phyloP scores from a whole-genome alignment of 2,888 invertebrate species.

The Luperina testacea region DNA sequence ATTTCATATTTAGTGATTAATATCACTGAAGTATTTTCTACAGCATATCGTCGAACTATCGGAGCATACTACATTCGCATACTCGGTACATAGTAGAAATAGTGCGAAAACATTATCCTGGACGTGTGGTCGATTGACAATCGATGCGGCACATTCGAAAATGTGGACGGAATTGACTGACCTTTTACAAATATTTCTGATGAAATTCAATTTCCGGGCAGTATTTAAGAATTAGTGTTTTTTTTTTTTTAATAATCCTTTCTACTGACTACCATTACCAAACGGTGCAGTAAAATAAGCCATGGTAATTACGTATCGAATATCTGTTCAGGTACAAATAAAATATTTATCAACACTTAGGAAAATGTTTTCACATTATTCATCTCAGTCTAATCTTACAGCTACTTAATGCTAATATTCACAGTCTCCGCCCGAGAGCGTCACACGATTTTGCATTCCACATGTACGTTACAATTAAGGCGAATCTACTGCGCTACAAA shows the following conservation, averaged over 20 bases:
- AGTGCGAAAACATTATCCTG: constrained; percentile 81
- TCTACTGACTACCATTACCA: neutral
- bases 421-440: constrained; percentile 86
- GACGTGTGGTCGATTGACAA: constrained; percentile 60
- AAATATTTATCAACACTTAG: constrained; percentile 49
- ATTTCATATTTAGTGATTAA: constrained; percentile 82
- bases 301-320: constrained; percentile 1
- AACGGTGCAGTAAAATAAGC: constrained; percentile 21
- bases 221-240: neutral
- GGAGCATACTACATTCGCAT: constrained; percentile 67
- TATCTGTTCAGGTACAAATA: constrained; percentile 29
- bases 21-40: constrained; percentile 84
- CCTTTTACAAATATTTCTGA: constrained; percentile 60
- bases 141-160: constrained; percentile 81
- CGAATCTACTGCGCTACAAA: constrained; percentile 88
- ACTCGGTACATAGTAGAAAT: constrained; percentile 70
- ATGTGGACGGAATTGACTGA: constrained; percentile 88
- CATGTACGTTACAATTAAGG: constrained; percentile 82
- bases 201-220: constrained; percentile 18
- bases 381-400: constrained; percentile 85
- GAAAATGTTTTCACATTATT: constrained; percentile 83
- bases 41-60: constrained; percentile 75
- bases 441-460: constrained; percentile 78
- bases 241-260: neutral
- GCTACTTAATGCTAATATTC: constrained; percentile 80